These are phyloP conservation scores for Echiichthys vipera DNA, from an alignment of 2,797 vertebrate genomes.

Conservation along the genomic window DNA sequence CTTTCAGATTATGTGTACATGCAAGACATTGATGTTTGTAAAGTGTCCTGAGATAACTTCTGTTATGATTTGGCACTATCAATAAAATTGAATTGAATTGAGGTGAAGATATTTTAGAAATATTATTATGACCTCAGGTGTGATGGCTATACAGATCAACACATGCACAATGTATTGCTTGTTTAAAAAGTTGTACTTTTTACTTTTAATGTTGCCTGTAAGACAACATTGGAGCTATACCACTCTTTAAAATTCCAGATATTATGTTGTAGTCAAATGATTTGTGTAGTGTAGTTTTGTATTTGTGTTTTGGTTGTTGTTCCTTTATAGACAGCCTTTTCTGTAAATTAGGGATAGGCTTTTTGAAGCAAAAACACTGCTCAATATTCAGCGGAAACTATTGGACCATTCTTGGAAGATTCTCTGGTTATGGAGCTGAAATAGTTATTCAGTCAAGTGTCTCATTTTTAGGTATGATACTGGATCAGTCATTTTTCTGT, in stretches of 20 bases:
- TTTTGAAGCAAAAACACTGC: too few relatives aligned
- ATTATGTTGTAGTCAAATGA: background rate
- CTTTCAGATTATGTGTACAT: slow-evolving; percentile 2
- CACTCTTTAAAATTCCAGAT: background rate
- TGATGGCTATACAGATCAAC: background rate
- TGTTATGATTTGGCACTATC: too few relatives aligned
- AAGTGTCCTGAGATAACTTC: too few relatives aligned
- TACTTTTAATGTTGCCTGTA: background rate
- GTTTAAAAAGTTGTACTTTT: background rate
- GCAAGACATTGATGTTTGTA: background rate
- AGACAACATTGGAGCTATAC: background rate
- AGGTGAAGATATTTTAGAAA: too few relatives aligned
- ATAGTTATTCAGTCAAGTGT: too few relatives aligned
- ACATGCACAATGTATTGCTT: background rate
- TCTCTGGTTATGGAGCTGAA: too few relatives aligned
- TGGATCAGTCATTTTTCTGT: too few relatives aligned
- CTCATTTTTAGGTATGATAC: too few relatives aligned
- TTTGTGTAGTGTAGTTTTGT: background rate
- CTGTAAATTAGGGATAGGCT: background rate
- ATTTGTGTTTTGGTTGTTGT: background rate
- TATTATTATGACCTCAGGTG: background rate
- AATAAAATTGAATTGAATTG: too few relatives aligned
- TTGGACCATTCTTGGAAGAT: too few relatives aligned
- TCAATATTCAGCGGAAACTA: too few relatives aligned
- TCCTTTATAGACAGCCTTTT: background rate